phyloP scores from a whole-genome alignment of 2,113 vertebrate genomes.

The Gymnorhina tibicen region DNA sequence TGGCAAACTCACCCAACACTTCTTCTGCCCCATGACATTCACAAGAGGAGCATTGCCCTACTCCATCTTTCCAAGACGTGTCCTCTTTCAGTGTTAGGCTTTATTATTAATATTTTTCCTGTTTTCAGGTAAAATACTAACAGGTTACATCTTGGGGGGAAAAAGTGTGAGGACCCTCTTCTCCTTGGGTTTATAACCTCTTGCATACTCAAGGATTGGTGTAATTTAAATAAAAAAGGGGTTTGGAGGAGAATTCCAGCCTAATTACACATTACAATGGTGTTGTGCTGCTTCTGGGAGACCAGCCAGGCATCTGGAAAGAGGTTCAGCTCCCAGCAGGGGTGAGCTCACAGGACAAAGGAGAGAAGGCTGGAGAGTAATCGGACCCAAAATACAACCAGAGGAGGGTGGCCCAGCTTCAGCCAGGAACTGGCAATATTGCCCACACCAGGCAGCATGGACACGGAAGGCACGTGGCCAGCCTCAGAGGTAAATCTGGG shows the following conservation, averaged over 20 bases:
- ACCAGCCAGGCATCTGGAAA: slow-evolving; percentile 62
- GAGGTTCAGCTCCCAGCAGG: slow-evolving; percentile 25
- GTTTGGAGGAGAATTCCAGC: slow-evolving; percentile 40
- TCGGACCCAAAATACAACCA: not conserved
- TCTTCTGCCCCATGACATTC: not conserved
- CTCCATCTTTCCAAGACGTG: not conserved
- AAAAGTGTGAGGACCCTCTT: not conserved
- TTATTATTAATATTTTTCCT: not conserved
- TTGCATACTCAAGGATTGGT: not conserved
- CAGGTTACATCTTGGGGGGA: not conserved
- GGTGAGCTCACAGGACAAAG: slow-evolving; percentile 38
- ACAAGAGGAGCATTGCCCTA: not conserved
- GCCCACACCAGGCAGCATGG: not conserved
- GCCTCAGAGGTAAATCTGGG: not conserved
- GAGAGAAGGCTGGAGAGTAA: not conserved
- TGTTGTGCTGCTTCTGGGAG: slow-evolving; percentile 56
- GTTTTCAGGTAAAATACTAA: not conserved
- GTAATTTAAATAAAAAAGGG: slow-evolving; percentile 1
- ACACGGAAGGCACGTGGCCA: not conserved
- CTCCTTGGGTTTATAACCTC: not conserved
- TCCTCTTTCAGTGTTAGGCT: not conserved
- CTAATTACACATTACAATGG: slow-evolving; percentile 50
- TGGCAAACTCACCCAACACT: not conserved
- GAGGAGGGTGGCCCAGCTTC: slow-evolving; percentile 24
- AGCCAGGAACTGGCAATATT: not conserved